phyloP scores from a whole-genome alignment of 2,888 invertebrate genomes.

The Achlya flavicornis region DNA sequence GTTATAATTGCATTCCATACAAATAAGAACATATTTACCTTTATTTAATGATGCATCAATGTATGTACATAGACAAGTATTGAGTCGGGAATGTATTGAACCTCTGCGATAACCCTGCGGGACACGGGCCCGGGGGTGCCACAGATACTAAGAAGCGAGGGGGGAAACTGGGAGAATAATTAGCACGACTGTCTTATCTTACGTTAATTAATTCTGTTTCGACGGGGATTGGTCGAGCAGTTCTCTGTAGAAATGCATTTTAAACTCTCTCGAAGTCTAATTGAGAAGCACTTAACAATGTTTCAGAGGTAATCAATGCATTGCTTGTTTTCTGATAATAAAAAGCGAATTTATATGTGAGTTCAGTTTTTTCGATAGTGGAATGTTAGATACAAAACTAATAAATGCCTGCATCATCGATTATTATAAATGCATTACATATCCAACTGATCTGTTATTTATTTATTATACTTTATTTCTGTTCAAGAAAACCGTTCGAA shows the following conservation, averaged over 20 bases:
- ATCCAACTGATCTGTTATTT: too few species aligned
- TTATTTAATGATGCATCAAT: slow-evolving; percentile 47
- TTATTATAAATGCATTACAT: too few species aligned
- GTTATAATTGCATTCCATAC: slow-evolving; percentile 28
- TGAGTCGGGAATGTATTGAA: slow-evolving; percentile 24
- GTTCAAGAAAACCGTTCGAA: too few species aligned
- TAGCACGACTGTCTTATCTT: slow-evolving; percentile 66
- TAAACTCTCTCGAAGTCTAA: background rate
- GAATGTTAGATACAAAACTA: too few species aligned
- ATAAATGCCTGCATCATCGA: too few species aligned
- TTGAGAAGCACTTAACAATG: background rate
- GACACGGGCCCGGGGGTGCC: slow-evolving; percentile 24
- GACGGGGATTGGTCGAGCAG: background rate
- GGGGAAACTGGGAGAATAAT: slow-evolving; percentile 56
- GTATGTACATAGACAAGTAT: slow-evolving; percentile 30
- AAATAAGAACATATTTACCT: slow-evolving; percentile 52
- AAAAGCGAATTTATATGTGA: too few species aligned
- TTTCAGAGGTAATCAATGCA: background rate
- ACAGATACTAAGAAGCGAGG: slow-evolving; percentile 31
- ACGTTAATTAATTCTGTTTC: slow-evolving; percentile 65
- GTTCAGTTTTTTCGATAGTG: too few species aligned
- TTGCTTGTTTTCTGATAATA: background rate
- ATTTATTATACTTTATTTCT: too few species aligned
- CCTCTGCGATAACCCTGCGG: slow-evolving; percentile 38
- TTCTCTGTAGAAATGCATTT: background rate